Conservation (phyloP, 2,888 invertebrate genomes). For the Pomacea canaliculata region DNA sequence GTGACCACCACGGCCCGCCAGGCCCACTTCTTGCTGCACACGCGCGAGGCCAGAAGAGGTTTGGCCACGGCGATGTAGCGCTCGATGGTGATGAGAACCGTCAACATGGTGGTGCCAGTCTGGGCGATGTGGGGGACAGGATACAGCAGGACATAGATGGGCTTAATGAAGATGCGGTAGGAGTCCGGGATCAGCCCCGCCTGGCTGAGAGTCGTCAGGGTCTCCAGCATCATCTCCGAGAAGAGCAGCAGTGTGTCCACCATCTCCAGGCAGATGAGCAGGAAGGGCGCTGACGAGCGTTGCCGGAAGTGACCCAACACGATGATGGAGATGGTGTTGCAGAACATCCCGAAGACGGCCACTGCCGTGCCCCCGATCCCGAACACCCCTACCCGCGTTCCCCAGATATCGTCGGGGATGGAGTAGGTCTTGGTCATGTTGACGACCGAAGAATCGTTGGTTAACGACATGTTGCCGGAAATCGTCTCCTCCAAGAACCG, state of each 20-base stretch:
- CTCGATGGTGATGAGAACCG: constrained; percentile 36
- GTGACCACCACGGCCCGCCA: constrained; percentile 25
- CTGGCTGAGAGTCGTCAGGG: constrained; percentile 24
- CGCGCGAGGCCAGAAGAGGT: constrained; percentile 31
- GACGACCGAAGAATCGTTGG: background rate
- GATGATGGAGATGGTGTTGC: constrained; percentile 35
- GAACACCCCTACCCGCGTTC: constrained; percentile 28
- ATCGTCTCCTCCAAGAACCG: constrained; percentile 1
- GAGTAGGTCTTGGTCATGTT: background rate
- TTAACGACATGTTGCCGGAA: background rate
- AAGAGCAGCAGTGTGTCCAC: constrained; percentile 29
- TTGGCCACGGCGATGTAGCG: constrained; percentile 34
- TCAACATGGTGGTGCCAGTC: constrained; percentile 31
- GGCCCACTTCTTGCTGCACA: constrained; percentile 28
- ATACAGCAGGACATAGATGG: constrained; percentile 30
- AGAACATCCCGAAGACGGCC: constrained; percentile 30
- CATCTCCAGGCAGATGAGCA: constrained; percentile 34
- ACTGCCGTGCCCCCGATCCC: constrained; percentile 32
- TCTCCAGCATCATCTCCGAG: constrained; percentile 31
- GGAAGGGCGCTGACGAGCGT: constrained; percentile 32
- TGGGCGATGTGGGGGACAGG: constrained; percentile 31
- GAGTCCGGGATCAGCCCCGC: constrained; percentile 17
- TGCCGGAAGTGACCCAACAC: constrained; percentile 33
- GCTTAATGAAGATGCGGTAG: constrained; percentile 21
- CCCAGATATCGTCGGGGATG: constrained; percentile 26